A percentile compares a stretch with the other conserved stretches of the same genome.
phyloP scores from a whole-genome alignment of 2,113 vertebrate species.

The Aleadryas rufinucha region DNA sequence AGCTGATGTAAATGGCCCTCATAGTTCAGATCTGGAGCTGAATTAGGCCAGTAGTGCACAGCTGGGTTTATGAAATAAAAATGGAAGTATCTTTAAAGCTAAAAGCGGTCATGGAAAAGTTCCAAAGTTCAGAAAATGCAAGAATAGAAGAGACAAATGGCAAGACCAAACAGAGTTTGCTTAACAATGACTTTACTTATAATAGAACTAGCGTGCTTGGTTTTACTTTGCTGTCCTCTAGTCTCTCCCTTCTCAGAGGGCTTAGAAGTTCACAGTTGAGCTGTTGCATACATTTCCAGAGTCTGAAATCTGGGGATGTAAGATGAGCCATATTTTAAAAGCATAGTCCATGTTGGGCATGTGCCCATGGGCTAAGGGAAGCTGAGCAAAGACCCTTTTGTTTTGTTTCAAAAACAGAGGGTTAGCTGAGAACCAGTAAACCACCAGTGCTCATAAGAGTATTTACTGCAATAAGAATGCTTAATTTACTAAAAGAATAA shows the following conservation, averaged over 20 bases:
- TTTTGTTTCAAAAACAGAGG: not conserved
- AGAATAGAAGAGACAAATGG: not conserved
- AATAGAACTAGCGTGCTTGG: not conserved
- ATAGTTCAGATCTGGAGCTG: not conserved
- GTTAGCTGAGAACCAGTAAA: not conserved
- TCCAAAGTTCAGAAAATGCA: not conserved
- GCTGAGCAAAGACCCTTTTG: not conserved
- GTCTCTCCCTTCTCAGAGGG: not conserved
- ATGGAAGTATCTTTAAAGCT: not conserved
- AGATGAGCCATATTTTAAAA: not conserved
- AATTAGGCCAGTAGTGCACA: not conserved
- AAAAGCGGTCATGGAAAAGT: not conserved
- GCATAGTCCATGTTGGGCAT: not conserved
- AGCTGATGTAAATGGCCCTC: not conserved
- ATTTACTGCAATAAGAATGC: not conserved
- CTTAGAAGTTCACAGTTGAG: not conserved
- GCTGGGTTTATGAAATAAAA: not conserved
- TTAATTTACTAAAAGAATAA: not conserved
- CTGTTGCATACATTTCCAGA: not conserved
- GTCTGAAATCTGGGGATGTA: not conserved
- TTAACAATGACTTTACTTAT: not conserved
- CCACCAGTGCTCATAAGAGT: not conserved
- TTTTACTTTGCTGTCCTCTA: not conserved
- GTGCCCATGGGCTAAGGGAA: not conserved
- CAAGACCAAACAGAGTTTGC: not conserved